These are phyloP conservation scores for Canis aureus DNA, from an alignment of 2,113 vertebrate species.

Conservation along the genomic window DNA sequence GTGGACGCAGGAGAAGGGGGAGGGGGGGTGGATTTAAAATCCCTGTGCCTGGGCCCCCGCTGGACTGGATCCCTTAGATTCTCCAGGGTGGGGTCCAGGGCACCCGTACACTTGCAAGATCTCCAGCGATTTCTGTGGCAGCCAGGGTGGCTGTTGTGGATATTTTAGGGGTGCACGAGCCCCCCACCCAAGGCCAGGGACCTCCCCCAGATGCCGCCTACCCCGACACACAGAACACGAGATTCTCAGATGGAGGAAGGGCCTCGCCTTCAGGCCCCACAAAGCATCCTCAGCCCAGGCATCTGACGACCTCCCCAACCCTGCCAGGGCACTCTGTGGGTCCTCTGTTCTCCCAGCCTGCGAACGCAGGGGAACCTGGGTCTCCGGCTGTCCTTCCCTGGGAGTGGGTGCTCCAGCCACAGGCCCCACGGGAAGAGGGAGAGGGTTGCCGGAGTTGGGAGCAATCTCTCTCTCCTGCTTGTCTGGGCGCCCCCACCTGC, in stretches of 20 bases:
- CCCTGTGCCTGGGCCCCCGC: accelerated
- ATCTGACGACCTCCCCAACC: no score
- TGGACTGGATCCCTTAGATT: not conserved
- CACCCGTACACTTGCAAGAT: not conserved
- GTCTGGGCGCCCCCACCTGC: not conserved
- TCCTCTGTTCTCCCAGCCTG: no score
- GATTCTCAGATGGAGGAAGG: not conserved
- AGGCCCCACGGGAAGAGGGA: accelerated
- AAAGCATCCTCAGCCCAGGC: accelerated
- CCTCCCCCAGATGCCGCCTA: not conserved
- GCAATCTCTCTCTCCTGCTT: accelerated
- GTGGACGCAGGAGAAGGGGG: accelerated
- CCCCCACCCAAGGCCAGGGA: not conserved
- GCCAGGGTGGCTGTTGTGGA: accelerated
- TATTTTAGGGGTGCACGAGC: not conserved
- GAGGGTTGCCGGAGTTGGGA: not conserved
- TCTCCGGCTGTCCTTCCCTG: not conserved
- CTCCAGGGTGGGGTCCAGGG: accelerated
- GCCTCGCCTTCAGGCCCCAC: not conserved
- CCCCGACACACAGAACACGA: not conserved
- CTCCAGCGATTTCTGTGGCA: accelerated
- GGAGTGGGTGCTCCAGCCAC: no score
- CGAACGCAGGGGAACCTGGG: not conserved
- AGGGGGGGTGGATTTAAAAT: not conserved
- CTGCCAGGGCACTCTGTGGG: no score